Evolutionary conservation across 92 coral and sea anemone genomes (phyloP).

Genomic region (Bergia sp.): DNA sequence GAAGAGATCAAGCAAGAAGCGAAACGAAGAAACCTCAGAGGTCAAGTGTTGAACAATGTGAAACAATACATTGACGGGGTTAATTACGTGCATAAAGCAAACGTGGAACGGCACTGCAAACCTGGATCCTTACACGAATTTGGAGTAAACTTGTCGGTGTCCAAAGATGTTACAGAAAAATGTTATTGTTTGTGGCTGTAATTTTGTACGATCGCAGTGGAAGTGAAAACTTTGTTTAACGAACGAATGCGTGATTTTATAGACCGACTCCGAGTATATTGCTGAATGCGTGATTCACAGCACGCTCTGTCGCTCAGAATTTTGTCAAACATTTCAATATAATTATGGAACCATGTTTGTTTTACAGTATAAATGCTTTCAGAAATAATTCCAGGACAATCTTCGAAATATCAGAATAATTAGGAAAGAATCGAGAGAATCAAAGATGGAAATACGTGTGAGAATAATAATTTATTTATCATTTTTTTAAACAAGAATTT

Average conservation of each 20-base stretch:
- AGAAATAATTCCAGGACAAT: constrained; percentile 8
- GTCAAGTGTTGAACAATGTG: constrained; percentile 2
- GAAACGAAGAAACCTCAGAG: background rate
- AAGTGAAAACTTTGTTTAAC: constrained; percentile 12
- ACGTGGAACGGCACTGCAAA: background rate
- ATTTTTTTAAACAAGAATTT: background rate
- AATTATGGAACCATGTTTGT: constrained; percentile 7
- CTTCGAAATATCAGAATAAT: constrained; percentile 8
- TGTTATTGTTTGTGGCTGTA: constrained; percentile 11
- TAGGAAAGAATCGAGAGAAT: constrained; percentile 6
- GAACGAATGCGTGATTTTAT: constrained; percentile 13
- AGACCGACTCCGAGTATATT: constrained; percentile 8
- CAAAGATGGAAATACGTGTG: background rate
- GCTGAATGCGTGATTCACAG: constrained; percentile 26
- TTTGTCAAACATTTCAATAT: background rate
- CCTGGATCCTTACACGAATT: background rate
- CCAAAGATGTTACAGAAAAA: constrained; percentile 29
- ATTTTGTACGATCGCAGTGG: constrained; percentile 25
- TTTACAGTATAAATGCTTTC: constrained; percentile 24
- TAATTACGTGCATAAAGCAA: background rate
- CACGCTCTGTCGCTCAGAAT: constrained; percentile 16
- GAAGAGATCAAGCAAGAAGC: constrained; percentile 3
- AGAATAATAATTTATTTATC: too few species aligned
- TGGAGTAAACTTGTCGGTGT: constrained; percentile 10
- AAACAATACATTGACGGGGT: background rate